phyloP scores from a whole-genome alignment of 2,113 vertebrate species.

The Mirounga angustirostris region DNA sequence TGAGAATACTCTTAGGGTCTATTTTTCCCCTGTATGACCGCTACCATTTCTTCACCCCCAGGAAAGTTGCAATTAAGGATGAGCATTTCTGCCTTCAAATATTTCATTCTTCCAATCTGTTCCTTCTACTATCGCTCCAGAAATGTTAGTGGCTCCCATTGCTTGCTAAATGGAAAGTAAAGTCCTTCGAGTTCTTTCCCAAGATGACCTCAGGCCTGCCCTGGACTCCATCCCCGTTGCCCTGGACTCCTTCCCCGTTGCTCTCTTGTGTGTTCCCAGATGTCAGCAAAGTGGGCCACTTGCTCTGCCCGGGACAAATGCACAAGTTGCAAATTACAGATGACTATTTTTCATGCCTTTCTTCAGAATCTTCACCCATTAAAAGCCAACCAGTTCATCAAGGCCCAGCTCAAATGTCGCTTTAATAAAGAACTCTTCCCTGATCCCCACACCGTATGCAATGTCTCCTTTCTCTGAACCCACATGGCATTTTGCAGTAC shows the following conservation, averaged over 20 bases:
- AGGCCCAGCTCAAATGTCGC: not conserved
- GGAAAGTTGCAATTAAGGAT: not conserved
- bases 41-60: not conserved
- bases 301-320: not conserved
- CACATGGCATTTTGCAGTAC: not conserved
- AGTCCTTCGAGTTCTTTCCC: not conserved
- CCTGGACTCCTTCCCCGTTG: accelerated
- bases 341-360: not conserved
- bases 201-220: not conserved
- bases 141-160: not conserved
- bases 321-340: not conserved
- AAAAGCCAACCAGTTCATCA: not conserved
- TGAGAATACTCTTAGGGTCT: not conserved
- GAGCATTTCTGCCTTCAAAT: not conserved
- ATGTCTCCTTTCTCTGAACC: not conserved
- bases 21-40: not conserved
- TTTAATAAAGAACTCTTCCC: not conserved
- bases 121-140: not conserved
- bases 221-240: not conserved
- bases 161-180: not conserved
- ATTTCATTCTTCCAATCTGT: not conserved
- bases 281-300: not conserved
- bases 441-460: not conserved
- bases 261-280: not conserved
- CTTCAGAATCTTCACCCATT: not conserved